Base-by-base conservation (phyloP, 37 sponge, comb jelly and placozoan species). In the Bolinopsis microptera region DNA sequence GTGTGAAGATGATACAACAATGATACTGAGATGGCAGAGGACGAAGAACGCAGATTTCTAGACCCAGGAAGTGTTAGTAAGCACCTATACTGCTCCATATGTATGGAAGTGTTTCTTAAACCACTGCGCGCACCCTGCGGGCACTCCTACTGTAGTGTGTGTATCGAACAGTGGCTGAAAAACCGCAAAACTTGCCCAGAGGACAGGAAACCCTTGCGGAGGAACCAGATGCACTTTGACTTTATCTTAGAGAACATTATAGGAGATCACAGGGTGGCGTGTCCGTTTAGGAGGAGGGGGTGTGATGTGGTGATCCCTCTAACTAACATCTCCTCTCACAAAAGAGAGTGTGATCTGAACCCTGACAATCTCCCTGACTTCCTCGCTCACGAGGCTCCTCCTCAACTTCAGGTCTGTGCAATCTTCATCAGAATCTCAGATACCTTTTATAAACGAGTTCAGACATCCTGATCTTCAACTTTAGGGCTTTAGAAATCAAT, bases 51-150 rank as follows among this genome's bases (percentile, higher is more conserved):
- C 33, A 77, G 18, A 18, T 77, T 77, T 77, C 80, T 77, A 16
- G 80, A 77, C 80, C 80, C 80, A 16, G 36, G 32, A 16, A 32
- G 18, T 32, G 80, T 77, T 32, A 77, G 80, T 35, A 77, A 77
- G 80, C 80, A 77, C 80, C 80, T 77, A 1, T 77, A 32, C 80
- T 77, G 80, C 37, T 77, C 80, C 80, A 77, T 77, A 30, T 77
- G 80, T 33, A 77, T 77, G 80, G 80, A 77, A 33, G 80, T 77
- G 80, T 77, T 77, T 33, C 36, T 77, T 33, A 77, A 77, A 77
- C 80, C 80, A 77, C 35, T 77, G 18, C 80, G 80, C 9, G 80
- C 80, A 30, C 80, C 80, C 22, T 77, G 80, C 21, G 80, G 80
- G 1, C 80, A 77, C 18, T 77, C 80, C 21, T 77, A 32, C 37